Evolutionary conservation across 2,113 vertebrate species (phyloP).

Genomic region (Orycteropus afer): DNA sequence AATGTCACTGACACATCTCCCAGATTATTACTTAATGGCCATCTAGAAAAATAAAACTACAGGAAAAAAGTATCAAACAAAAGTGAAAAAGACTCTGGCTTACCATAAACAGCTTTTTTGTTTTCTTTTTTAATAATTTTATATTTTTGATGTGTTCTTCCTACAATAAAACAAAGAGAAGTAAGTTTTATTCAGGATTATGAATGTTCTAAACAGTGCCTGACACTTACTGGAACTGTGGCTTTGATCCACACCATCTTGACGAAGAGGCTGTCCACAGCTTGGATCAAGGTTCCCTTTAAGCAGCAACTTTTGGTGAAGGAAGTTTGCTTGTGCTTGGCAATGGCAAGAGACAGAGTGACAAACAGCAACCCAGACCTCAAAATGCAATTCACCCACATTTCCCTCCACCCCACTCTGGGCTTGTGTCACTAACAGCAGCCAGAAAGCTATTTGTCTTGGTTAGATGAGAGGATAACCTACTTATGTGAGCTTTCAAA

Average conservation of each 20-base stretch:
- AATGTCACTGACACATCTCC: not conserved
- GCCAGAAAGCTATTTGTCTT: constrained; percentile 44
- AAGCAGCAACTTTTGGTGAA: constrained; percentile 70
- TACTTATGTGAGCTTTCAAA: constrained; percentile 81
- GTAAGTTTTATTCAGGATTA: not conserved
- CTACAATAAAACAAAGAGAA: constrained; percentile 77
- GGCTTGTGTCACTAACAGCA: constrained; percentile 44
- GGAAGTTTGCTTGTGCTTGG: constrained; percentile 70
- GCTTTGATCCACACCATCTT: constrained; percentile 81
- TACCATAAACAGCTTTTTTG: constrained; percentile 85
- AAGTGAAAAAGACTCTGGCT: constrained; percentile 63
- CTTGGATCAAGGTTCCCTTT: constrained; percentile 76
- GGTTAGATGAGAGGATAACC: constrained; percentile 80
- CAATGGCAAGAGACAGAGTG: constrained; percentile 76
- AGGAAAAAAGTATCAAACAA: constrained; percentile 21
- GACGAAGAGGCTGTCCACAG: constrained; percentile 79
- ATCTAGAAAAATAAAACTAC: constrained; percentile 29
- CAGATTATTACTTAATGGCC: not conserved
- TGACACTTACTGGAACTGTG: constrained; percentile 83
- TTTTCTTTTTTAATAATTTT: constrained; percentile 83
- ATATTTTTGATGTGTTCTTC: constrained; percentile 83
- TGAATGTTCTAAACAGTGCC: not conserved
- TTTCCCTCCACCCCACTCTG: constrained; percentile 53
- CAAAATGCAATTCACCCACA: constrained; percentile 76
- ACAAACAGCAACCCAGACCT: constrained; percentile 75